phyloP scores from a whole-genome alignment of 2,888 invertebrate species.

The Lordiphosa fenestrarum region DNA sequence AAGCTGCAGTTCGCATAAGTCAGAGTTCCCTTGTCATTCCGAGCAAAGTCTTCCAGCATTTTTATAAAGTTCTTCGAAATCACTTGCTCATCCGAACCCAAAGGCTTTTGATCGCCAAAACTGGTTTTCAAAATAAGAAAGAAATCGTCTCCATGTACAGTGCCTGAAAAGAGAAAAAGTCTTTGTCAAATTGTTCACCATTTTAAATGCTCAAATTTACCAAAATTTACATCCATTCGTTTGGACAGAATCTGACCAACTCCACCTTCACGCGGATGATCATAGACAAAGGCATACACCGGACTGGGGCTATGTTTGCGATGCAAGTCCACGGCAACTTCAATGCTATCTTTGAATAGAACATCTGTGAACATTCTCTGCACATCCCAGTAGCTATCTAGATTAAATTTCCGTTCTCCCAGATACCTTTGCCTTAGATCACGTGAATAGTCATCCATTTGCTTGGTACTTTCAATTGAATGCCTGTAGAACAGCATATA shows the following conservation, averaged over 20 bases:
- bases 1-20: conserved; percentile 58
- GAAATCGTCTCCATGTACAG: conserved; percentile 69
- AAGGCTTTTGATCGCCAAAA: conserved; percentile 4
- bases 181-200: no score
- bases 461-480: conserved; percentile 81
- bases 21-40: conserved; percentile 23
- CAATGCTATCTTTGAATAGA: conserved; percentile 83
- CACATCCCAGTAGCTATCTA: conserved; percentile 79
- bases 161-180: conserved; percentile 40
- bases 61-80: conserved; percentile 57
- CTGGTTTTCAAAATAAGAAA: conserved; percentile 51
- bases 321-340: conserved; percentile 84
- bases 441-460: conserved; percentile 53
- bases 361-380: conserved; percentile 84
- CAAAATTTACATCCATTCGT: conserved; percentile 81
- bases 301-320: conserved; percentile 82
- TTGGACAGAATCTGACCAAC: conserved; percentile 82
- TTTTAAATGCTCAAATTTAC: conserved; percentile 77
- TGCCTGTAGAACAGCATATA: conserved; percentile 83
- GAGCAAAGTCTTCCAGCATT: conserved; percentile 64
- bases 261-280: conserved; percentile 83
- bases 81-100: conserved; percentile 39
- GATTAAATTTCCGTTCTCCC: conserved; percentile 75
- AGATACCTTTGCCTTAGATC: conserved; percentile 48
- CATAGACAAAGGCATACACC: conserved; percentile 85